Base-by-base conservation (phyloP, 2,113 vertebrate species). In the Prionailurus viverrinus region DNA sequence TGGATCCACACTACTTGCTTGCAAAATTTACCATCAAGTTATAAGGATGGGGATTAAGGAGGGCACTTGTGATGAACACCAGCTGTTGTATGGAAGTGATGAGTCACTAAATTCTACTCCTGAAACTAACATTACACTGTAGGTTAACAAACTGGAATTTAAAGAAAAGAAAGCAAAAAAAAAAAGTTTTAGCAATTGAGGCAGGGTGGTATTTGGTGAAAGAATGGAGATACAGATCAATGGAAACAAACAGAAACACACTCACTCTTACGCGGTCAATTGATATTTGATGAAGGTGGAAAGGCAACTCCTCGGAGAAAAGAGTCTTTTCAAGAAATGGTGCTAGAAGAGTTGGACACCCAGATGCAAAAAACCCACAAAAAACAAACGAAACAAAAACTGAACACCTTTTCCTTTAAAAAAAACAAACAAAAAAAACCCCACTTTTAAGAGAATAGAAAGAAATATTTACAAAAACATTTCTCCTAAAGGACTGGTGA, bases 261-360 rank as follows among this genome's bases (percentile, higher is more conserved):
- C 29, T 58, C 2, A 25, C 51, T 92, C 3, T 85, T 61, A 16
- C 5, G 1, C 2, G n/a, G 65, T 58, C 82, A 58, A 53, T 74
- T 83, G 31, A 36, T 66, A 66, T 95, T 73, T 85, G 82, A 93
- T 58, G 66, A 21, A 89, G 19, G 58, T 41, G 4, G 63, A 94
- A 71, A 51, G 89, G 29, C 21, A 93, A 86, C 53, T 97, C 88
- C 82, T 21, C 78, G 84, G 78, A 89, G 74, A 39, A 92, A 76
- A 91, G 29, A 69, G 18, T 79, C 53, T 92, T 94, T 97, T 90
- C 33, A 95, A 95, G 79, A 94, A 87, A 80, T 33, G 39, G 73
- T 36, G 18, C 63, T 66, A 55, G 89, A 80, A 91, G n/a, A 87
- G n/a, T 31, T 84, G 48, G 69, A 85, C 7, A 58, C 36, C 45